Evolutionary conservation across 2,797 vertebrate genomes (phyloP), one percentile per base, ranked within the genome.

Genomic region (Pseudochaenichthys georgianus): DNA sequence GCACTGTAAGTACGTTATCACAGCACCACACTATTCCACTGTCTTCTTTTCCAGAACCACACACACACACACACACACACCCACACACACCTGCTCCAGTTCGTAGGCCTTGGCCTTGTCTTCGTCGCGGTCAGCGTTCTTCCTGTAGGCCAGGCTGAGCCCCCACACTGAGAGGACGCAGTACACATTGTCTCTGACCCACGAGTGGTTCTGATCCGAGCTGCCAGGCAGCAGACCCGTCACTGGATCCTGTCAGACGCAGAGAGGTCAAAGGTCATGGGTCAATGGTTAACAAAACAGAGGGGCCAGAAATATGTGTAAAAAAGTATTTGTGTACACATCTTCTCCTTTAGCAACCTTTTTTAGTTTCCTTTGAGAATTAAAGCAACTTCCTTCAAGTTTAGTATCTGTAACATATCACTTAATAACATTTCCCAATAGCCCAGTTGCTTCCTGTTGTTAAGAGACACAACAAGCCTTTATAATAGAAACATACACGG

Each of bases 31-130:
- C 28, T 28, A 28, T 28, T 28, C 28, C 28, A 28, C 28, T 28
- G 28, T 28, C 28, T 28, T 28, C 28, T 28, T 28, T 28, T 28
- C 23, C 23, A 28, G 23, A 28, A 28, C n/a, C n/a, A 0, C 23
- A 9, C 34, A 9, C 34, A n/a, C n/a, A n/a, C n/a, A n/a, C n/a
- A n/a, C n/a, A 9, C 34, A 38, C 34, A 2, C 34, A 19, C 0
- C 50, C 16, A 15, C 19, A 17, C 21, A 23, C 41, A 99, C 98
- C 97, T 99, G 98, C 84, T 99, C 98, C 84, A 99, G 95, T 67
- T 99, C 98, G 21, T 98, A 99, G 43, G 98, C 97, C 84, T 99
- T 99, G 41, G 98, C 98, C 85, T 99, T 99, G 94, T 99, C 98
- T 77, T 99, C 98, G 5, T 99, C 98, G 0, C 97, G 90, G 89